Evolutionary conservation across 1,140 invertebrate species (phyloP), one percentile per base, ranked within the genome.

Genomic region (Zaprionus camerounensis): DNA sequence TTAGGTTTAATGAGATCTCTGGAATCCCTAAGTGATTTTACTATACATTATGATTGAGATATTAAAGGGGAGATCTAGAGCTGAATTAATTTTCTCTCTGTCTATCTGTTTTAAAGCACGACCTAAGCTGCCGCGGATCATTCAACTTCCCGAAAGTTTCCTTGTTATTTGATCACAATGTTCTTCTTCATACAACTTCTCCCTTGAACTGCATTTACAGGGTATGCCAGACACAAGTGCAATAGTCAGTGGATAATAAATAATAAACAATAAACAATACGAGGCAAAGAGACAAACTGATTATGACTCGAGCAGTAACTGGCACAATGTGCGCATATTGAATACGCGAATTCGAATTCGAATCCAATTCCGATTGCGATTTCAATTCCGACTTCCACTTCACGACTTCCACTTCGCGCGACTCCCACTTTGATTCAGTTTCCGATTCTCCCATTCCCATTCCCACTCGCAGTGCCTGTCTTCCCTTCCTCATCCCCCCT

Each of bases 321-420:
- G 73, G 81, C 62, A 83, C 81, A 83, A 74, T 84, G 69, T 74
- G 57, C 66, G 81, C 81, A 83, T 83, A 81, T 67, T 77, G 66
- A 83, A 56, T 55, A 51, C 58, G 11, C 15, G 56, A 28, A 44
- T 53, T 22, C 28, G 31, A 53, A 5, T 13, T n/a, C 31, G 22
- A 46, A 15, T 31, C 11, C 55, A 53, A 20, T 17, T 41, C 13
- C 58, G 44, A 64, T 71, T 72, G 26, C 61, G 44, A 66, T 49
- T 46, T 26, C 41, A 17, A 44, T 44, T 46, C 41, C 46, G 76
- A 78, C n/a, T 66, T 34, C 49, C 51, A 36, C 51, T 41, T 28
- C 24, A n/a, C 61, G 76, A 78, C 13, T 64, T 26, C 34, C 57
- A 31, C 57, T 36, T 34, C 36, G 38, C n/a, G 34, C 44, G 20